Evolutionary conservation across 2,888 invertebrate species (phyloP).

Genomic region (Eutolmus rufibarbis): DNA sequence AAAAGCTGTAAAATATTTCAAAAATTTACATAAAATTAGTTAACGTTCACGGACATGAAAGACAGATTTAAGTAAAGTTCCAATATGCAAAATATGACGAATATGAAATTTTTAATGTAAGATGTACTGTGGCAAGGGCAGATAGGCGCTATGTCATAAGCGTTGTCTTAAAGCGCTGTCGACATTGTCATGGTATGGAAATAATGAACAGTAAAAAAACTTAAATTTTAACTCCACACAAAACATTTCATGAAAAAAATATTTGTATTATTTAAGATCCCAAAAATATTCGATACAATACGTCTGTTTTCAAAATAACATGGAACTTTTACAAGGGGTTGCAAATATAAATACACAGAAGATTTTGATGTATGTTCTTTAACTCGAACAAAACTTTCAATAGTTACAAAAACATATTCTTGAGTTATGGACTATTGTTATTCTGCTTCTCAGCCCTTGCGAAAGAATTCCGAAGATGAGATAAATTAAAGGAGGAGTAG

Average conservation of each 20-base stretch:
- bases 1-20: not conserved
- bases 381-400: no score
- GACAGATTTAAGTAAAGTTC: not conserved
- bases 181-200: constrained; percentile 39
- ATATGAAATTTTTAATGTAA: not conserved
- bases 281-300: not conserved
- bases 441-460: not conserved
- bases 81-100: constrained; percentile 18
- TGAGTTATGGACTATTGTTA: not conserved
- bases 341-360: not conserved
- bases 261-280: constrained; percentile 11
- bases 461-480: not conserved
- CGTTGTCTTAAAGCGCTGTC: constrained; percentile 49
- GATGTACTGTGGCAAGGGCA: constrained; percentile 28
- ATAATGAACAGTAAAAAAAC: not conserved
- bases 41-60: constrained; percentile 19
- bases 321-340: not conserved
- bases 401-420: no score
- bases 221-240: constrained; percentile 3
- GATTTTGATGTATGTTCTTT: no score
- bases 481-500: not conserved
- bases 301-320: not conserved
- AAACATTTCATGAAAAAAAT: not conserved
- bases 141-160: constrained; percentile 41
- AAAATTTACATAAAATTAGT: constrained; percentile 11